These are phyloP conservation scores for Craseonycteris thonglongyai DNA, from an alignment of 2,113 vertebrate genomes.

Conservation along the genomic window DNA sequence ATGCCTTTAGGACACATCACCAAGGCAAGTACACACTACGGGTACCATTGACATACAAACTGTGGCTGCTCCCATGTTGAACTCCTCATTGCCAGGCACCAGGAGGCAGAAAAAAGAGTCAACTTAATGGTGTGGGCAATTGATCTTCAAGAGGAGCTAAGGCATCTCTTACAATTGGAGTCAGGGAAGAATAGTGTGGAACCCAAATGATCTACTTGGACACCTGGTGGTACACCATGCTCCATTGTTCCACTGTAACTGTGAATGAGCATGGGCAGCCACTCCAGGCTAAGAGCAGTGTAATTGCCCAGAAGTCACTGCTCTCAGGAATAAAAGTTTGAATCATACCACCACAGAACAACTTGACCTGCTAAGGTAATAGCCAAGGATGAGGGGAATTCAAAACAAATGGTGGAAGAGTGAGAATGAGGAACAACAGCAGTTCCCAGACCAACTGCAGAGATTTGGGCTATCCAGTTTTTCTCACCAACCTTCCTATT, in stretches of 20 bases:
- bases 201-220: not conserved
- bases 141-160: not conserved
- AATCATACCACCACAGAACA: not conserved
- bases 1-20: not conserved
- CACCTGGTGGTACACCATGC: not conserved
- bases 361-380: not conserved
- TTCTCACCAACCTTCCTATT: not conserved
- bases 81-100: not conserved
- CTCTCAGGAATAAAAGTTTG: not conserved
- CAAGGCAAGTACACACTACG: not conserved
- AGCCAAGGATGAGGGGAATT: not conserved
- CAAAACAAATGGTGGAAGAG: not conserved
- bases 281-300: rapidly evolving
- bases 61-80: not conserved
- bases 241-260: not conserved
- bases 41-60: not conserved
- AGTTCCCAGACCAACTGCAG: not conserved
- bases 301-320: not conserved
- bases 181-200: not conserved
- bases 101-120: not conserved
- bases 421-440: not conserved
- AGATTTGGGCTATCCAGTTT: not conserved
- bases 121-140: not conserved
- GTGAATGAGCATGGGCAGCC: not conserved
- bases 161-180: not conserved